These are phyloP conservation scores for Amazona finschi DNA, from an alignment of 2,797 vertebrate genomes.

Conservation along the genomic window DNA sequence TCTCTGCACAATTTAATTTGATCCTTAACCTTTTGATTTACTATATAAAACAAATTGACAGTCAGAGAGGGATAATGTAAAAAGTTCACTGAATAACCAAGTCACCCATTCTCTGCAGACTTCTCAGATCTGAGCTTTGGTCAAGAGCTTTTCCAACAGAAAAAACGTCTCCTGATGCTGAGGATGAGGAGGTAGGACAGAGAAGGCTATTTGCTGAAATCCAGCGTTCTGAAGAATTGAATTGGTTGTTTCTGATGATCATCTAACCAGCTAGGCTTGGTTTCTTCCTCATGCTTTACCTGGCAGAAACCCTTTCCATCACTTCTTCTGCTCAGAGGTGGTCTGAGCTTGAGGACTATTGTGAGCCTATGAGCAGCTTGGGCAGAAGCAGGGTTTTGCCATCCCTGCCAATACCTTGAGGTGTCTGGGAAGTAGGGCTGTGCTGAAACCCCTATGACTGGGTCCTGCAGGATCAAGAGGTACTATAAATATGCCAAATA, in stretches of 20 bases:
- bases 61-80: background rate
- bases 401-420: background rate
- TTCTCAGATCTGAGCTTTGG: background rate
- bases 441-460: background rate
- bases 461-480: background rate
- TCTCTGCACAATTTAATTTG: background rate
- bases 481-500: background rate
- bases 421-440: background rate
- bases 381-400: background rate
- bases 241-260: background rate
- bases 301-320: background rate
- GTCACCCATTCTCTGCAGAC: background rate
- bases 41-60: background rate
- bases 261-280: background rate
- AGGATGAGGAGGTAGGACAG: background rate
- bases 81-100: background rate
- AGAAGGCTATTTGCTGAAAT: background rate
- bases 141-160: background rate
- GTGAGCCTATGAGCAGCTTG: background rate
- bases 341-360: background rate
- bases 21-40: conserved; percentile 2
- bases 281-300: background rate
- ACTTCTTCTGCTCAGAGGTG: background rate
- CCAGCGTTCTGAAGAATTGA: background rate
- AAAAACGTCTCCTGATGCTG: background rate